Evolutionary conservation across 2,797 vertebrate genomes (phyloP).

Genomic region (Cheirogaleus major): DNA sequence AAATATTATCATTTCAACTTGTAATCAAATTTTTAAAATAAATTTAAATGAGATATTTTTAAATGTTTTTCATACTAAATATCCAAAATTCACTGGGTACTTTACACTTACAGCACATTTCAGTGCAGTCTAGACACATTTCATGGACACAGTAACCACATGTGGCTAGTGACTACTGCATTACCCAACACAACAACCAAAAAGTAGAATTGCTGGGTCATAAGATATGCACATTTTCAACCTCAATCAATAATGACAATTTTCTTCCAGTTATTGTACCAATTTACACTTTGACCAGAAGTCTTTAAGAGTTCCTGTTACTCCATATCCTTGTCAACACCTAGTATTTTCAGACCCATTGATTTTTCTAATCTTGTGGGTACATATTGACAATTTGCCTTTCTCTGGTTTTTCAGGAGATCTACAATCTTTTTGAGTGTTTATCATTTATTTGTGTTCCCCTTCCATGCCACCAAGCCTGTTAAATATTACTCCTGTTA

Average conservation of each 20-base stretch:
- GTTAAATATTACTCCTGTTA: background rate
- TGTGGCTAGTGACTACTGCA: background rate
- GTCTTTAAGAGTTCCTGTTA: background rate
- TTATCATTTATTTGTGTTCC: background rate
- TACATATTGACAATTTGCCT: background rate
- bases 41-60: background rate
- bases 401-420: background rate
- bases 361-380: background rate
- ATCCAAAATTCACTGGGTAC: background rate
- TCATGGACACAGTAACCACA: background rate
- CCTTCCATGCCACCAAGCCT: background rate
- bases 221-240: background rate
- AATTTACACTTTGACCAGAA: background rate
- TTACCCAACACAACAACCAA: background rate
- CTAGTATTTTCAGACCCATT: background rate
- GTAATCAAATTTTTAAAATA: background rate
- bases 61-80: background rate
- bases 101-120: background rate
- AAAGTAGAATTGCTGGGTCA: background rate
- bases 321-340: background rate
- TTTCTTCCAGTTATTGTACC: slow-evolving; percentile 15
- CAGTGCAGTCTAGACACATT: background rate
- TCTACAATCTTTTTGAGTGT: background rate
- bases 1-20: background rate
- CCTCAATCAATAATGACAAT: background rate